Conservation (phyloP, 2,888 invertebrate species). For the Aleiodes testaceus region DNA sequence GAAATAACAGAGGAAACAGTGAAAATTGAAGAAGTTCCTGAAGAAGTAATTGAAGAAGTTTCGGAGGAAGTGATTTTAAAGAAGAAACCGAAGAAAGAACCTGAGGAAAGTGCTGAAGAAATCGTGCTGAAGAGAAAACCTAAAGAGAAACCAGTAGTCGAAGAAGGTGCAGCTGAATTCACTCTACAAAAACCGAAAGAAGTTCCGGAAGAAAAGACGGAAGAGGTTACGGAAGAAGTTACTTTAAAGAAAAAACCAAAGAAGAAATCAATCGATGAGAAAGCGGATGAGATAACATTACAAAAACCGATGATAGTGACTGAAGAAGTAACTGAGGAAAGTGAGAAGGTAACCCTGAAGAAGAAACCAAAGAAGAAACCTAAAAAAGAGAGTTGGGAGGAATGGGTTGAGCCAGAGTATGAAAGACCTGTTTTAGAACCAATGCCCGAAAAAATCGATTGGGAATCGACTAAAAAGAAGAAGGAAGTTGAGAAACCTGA, state of each 20-base stretch:
- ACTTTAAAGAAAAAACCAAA: conserved; percentile 59
- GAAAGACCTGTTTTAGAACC: conserved; percentile 69
- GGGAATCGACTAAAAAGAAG: conserved; percentile 64
- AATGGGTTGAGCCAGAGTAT: conserved; percentile 69
- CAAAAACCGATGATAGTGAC: conserved; percentile 57
- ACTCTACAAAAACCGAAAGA: conserved; percentile 58
- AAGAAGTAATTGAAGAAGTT: conserved; percentile 55
- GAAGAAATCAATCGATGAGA: conserved; percentile 57
- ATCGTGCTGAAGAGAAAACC: conserved; percentile 64
- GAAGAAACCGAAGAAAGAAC: conserved; percentile 51
- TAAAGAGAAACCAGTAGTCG: conserved; percentile 63
- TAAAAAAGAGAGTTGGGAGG: conserved; percentile 58
- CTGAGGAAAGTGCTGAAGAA: conserved; percentile 47
- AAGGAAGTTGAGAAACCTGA: conserved; percentile 60
- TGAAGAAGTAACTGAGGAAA: conserved; percentile 58
- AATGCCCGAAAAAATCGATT: conserved; percentile 70
- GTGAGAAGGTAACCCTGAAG: conserved; percentile 57
- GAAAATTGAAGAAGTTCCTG: conserved; percentile 52
- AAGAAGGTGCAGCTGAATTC: conserved; percentile 61
- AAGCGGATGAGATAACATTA: conserved; percentile 46
- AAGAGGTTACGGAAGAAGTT: conserved; percentile 60
- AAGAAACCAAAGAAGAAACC: conserved; percentile 55
- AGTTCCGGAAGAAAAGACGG: conserved; percentile 53
- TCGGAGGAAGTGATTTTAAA: conserved; percentile 36
- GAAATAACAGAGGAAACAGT: conserved; percentile 47